Evolutionary conservation across 2,888 invertebrate species (phyloP), one percentile per base, ranked within the genome.

Genomic region (Mesorhabditis spiculigera): DNA sequence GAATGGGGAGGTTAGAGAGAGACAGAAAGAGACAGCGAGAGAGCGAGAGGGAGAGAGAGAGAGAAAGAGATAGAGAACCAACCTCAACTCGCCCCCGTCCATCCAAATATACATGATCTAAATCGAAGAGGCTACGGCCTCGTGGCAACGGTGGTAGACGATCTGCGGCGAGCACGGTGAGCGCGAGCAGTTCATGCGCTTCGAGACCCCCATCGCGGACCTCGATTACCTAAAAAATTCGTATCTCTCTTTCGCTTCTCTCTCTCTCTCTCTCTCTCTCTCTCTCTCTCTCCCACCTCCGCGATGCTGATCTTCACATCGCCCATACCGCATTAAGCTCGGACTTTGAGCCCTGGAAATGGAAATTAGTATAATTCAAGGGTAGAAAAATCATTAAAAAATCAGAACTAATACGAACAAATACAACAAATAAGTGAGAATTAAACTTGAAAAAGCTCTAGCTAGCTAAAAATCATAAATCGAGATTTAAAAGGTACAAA

Each of bases 81-180:
- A 83, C 83, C 65, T 76, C 70, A 64, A 83, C 69, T 44, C 71
- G 66, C 16, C 83, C 83, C 68, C 77, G 73, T 41, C 68, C 67
- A 43, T 75, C 78, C 43, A 83, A 71, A 68, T 76, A 82, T 10
- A 83, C 73, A 66, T 76, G 76, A 63, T 82, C 81, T 4, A 74
- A 69, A 62, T 81, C 80, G 68, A 83, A 83, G 44, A 81, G 74
- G 3, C 71, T 74, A 44, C 16, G n/a, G 6, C 76, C 75, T 62
- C 71, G 76, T 6, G 78, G 78, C 68, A 78, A 80, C 65, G 72
- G 73, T 4, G 80, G 80, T 0, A 80, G 73, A 16, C 66, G 50
- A 50, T 75, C 76, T 4, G 76, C 73, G 5, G 78, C 75, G 45
- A 73, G 68, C 6, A 71, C 77, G 6, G 78, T 78, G 42, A 80